Conservation (phyloP, 2,797 vertebrate species). For the Chelonia mydas region DNA sequence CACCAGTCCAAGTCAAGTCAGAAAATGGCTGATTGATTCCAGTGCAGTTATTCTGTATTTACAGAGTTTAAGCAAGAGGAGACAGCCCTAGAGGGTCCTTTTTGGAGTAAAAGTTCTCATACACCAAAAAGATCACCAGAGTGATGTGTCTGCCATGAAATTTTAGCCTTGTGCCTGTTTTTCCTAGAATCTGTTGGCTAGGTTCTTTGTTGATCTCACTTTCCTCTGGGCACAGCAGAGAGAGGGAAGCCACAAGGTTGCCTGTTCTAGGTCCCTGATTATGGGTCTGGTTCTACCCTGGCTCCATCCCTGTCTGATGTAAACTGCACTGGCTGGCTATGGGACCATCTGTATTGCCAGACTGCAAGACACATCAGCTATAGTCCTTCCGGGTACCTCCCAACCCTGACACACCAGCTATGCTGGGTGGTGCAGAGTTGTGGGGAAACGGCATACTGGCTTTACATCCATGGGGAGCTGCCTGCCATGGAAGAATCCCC, state of each 20-base stretch:
- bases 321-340: neutral
- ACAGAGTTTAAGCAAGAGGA: neutral
- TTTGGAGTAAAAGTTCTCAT: neutral
- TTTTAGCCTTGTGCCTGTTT: neutral
- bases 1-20: neutral
- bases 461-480: neutral
- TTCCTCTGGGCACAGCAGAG: neutral
- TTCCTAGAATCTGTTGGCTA: neutral
- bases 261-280: neutral
- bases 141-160: neutral
- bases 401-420: neutral
- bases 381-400: neutral
- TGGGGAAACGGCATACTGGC: neutral
- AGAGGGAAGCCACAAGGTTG: neutral
- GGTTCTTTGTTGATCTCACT: neutral
- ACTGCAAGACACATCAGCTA: neutral
- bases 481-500: neutral
- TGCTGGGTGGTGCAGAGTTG: neutral
- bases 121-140: neutral
- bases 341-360: neutral
- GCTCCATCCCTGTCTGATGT: neutral
- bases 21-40: neutral
- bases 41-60: neutral
- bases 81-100: neutral
- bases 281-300: neutral